A percentile compares a stretch with the other conserved stretches of the same genome.
phyloP scores from a whole-genome alignment of 2,888 invertebrate species.

The Priocnemis perturbator region DNA sequence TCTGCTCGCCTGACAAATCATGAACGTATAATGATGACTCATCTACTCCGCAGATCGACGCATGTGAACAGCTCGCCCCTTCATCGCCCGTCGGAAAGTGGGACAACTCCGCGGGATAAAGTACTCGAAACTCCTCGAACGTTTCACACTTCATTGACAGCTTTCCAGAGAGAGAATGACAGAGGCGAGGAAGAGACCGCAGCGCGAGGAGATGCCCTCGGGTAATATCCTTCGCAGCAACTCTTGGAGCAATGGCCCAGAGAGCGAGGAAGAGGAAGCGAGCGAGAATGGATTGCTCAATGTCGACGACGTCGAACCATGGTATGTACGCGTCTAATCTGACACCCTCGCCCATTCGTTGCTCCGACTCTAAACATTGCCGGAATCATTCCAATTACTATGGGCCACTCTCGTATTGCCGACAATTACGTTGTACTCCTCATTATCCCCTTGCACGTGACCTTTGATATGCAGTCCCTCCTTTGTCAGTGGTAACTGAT shows the following conservation, averaged over 20 bases:
- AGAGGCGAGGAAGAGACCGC: conserved; percentile 21
- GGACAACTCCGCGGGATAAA: conserved; percentile 45
- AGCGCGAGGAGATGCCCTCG: conserved; percentile 28
- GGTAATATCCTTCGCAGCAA: conserved; percentile 62
- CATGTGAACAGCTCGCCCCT: conserved; percentile 40
- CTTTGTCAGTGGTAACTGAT: conserved; percentile 22
- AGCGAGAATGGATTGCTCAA: conserved; percentile 49
- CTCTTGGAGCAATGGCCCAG: conserved; percentile 66
- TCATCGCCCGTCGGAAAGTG: conserved; percentile 34
- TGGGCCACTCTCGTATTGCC: too few species aligned
- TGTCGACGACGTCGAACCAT: conserved; percentile 47
- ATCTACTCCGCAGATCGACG: conserved; percentile 38
- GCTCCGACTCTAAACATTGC: too few species aligned
- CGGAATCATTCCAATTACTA: too few species aligned
- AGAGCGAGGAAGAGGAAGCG: conserved; percentile 60
- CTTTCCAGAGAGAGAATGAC: conserved; percentile 27
- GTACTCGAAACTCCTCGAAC: neutral
- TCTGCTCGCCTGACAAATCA: too few species aligned
- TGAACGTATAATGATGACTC: neutral
- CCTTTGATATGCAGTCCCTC: conserved; percentile 10
- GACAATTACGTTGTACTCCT: neutral
- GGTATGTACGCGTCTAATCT: conserved; percentile 49
- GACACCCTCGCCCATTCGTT: too few species aligned
- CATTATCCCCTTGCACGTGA: conserved; percentile 6
- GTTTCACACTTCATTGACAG: neutral